Evolutionary conservation across 2,113 vertebrate species (phyloP), one percentile per base, ranked within the genome.

Genomic region (Tapirus terrestris): DNA sequence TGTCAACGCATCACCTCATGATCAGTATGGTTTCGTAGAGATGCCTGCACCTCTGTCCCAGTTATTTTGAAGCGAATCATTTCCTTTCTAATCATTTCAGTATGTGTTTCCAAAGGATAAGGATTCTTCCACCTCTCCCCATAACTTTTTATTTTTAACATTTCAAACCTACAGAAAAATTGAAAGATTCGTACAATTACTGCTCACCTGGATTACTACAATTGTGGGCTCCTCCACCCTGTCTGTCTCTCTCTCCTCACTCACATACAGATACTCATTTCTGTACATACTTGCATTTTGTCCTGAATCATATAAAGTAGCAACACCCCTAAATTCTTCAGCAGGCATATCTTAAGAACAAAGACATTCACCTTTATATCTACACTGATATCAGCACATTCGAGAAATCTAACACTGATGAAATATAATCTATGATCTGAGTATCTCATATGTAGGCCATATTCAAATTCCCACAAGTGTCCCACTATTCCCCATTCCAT

Each of bases 121-220:
- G 17, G 20, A 6, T 18, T 58, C 43, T 51, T 14, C 39, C 68
- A 2, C 10, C 21, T 36, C 53, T 29, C 45, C 3, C 10, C 13
- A 0, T 9, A 39, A 65, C 14, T 20, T 73, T 92, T 39, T 36
- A 29, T 31, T 75, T 77, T 73, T 10, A 76, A 84, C 29, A 11
- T 65, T 94, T 94, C 65, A 51, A 39, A 73, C 86, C 17, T 13
- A 20, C 31, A 20, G 80, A 90, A 65, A 87, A 80, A 12, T 31
- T 5, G 6, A 65, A 36, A 77, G 70, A 60, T 7, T 1, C 1
- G 0, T 51, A 14, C 11, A 56, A n/a, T 2, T 2, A 10, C 76
- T 6, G 1, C 4, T 36, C 77, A 6, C 61, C 51, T 23, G 53
- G 61, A 53, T 31, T 8, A 61, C 10, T 27, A 8, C n/a, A 8